phyloP scores from a whole-genome alignment of 1,140 invertebrate genomes.

The Saccostrea glomerata region DNA sequence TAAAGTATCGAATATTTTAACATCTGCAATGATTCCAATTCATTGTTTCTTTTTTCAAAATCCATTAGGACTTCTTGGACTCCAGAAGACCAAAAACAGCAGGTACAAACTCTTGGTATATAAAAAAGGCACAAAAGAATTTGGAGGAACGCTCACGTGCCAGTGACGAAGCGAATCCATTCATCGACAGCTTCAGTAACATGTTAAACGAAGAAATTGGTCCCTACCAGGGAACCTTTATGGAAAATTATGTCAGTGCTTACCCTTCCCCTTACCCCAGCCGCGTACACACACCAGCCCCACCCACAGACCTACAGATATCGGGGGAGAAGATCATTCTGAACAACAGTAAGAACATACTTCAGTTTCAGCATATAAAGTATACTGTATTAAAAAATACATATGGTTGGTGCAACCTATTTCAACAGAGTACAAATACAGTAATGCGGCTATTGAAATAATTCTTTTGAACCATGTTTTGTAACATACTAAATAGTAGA shows the following conservation, averaged over 20 bases:
- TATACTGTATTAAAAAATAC: no score
- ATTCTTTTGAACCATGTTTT: no score
- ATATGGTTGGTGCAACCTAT: no score
- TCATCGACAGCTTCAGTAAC: conserved; percentile 30
- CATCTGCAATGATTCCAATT: no score
- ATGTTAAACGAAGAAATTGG: neutral
- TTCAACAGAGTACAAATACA: no score
- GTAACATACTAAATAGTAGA: no score
- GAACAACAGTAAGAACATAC: conserved; percentile 1
- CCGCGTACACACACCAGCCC: neutral
- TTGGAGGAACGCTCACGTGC: neutral
- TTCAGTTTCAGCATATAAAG: neutral
- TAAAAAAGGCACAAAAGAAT: conserved; percentile 22
- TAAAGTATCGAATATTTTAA: no score
- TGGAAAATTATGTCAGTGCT: neutral
- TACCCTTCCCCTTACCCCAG: neutral
- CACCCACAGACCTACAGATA: neutral
- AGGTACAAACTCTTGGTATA: conserved; percentile 13
- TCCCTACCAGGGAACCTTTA: neutral
- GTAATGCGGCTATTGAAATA: no score
- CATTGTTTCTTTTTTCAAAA: no score
- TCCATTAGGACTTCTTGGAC: neutral
- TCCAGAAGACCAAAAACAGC: neutral
- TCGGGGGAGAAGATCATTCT: neutral
- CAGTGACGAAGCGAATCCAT: neutral